These are phyloP conservation scores for Pantherophis alleghaniensis DNA, from an alignment of 2,797 vertebrate genomes.

Conservation along the genomic window DNA sequence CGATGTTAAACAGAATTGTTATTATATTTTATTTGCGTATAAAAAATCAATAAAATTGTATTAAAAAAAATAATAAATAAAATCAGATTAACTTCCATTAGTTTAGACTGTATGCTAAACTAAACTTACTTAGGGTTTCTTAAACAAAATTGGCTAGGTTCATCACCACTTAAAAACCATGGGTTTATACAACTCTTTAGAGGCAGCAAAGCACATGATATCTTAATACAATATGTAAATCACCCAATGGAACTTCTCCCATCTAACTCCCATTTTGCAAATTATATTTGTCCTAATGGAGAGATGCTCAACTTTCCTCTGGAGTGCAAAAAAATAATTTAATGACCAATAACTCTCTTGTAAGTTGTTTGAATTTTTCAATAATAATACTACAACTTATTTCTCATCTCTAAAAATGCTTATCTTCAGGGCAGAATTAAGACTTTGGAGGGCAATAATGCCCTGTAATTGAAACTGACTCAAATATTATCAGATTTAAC, in stretches of 20 bases:
- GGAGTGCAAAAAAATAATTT: background rate
- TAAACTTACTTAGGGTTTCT: background rate
- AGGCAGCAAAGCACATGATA: background rate
- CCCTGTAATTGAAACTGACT: background rate
- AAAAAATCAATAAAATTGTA: too few relatives aligned
- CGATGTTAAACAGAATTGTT: too few relatives aligned
- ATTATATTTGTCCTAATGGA: background rate
- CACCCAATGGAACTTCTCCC: background rate
- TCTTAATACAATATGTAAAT: background rate
- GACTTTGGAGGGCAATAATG: background rate
- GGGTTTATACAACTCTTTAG: background rate
- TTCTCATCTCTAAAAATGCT: background rate
- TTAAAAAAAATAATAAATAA: background rate
- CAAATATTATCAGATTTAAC: background rate
- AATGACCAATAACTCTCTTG: background rate
- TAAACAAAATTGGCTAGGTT: background rate
- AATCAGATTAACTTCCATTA: conserved; percentile 31
- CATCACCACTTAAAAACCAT: background rate
- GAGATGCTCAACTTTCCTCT: background rate
- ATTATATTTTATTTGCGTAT: too few relatives aligned
- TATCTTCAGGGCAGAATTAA: background rate
- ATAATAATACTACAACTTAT: background rate
- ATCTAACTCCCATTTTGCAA: background rate
- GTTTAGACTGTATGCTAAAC: background rate
- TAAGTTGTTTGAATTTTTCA: background rate